Evolutionary conservation across 2,113 vertebrate species (phyloP), one percentile per base, ranked within the genome.

Genomic region (Perccottus glenii): DNA sequence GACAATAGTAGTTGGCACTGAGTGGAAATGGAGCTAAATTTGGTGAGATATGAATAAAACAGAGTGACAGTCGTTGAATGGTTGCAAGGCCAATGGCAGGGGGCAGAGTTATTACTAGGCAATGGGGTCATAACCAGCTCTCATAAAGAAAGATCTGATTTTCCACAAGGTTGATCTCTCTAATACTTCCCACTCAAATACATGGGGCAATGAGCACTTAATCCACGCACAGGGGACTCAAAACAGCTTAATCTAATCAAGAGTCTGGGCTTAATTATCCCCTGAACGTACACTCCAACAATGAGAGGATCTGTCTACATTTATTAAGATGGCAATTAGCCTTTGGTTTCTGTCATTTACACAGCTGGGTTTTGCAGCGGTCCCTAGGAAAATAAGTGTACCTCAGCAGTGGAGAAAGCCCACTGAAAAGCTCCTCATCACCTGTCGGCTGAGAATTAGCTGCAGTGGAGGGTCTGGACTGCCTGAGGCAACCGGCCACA

Each of bases 181-280:
- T 88, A 88, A 91, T 86, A 82, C 86, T 75, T 75, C 81, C 85
- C 65, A 78, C 85, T 86, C 79, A 81, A 85, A 87, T 60, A 70
- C 71, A 75, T 67, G 64, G 67, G 75, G 78, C 78, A 78, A 78
- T 60, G 78, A 88, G 84, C 83, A 77, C 86, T 85, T 90, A 92
- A 92, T 91, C 85, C 83, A 78, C 75, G 68, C 87, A 59, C 74
- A 60, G 67, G 85, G 87, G 82, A 83, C 82, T 77, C 59, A 87
- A 83, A 89, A 76, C 86, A 87, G 88, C 90, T 89, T 86, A 77
- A 91, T 88, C 86, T 86, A 89, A 92, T 92, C 91, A 90, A 85
- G 87, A 84, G 84, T 83, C 80, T 78, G 86, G 74, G 88, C 83
- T 89, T 93, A 87, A 91, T 92, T 90, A 89, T 73, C 86, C 87